Evolutionary conservation across 1,140 invertebrate species (phyloP), one percentile per base, ranked within the genome.

Genomic region (Caligus rogercresseyi): DNA sequence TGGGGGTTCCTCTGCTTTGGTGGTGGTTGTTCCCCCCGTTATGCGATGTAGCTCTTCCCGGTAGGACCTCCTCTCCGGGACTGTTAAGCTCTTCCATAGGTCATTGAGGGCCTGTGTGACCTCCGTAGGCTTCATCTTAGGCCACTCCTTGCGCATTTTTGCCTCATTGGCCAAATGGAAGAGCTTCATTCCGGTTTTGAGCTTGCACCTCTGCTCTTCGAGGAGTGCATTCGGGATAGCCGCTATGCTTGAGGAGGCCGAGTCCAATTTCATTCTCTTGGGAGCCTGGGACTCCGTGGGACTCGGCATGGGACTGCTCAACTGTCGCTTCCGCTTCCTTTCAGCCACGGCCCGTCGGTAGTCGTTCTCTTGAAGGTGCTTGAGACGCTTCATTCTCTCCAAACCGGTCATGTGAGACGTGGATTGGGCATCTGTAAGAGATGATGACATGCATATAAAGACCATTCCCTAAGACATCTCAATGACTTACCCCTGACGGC

Each of bases 401-500:
- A n/a, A n/a, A 43, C 31, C 31, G n/a, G 31, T 43, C n/a, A 43
- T 11, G n/a, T 43, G 31, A 43, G 7, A 43, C 7, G 31, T 43
- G 7, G 31, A 11, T 43, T 43, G 31, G n/a, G 31, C 31, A 43
- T 43, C 31, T 43, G n/a, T 43, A 43, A 43, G n/a, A 43, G n/a
- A 43, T n/a, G n/a, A 43, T 43, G n/a, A 43, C n/a, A 43, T 43
- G n/a, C n/a, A 43, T 43, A 43, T 43, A 11, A 43, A 43, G n/a
- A n/a, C n/a, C n/a, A n/a, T n/a, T n/a, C 31, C n/a, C 7, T 43
- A 43, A 43, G 31, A 43, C 7, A 11, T 11, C n/a, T 11, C 31
- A 43, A 60, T 14, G 15, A 25, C 24, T 56, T 56, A 56, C 26
- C 57, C 51, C 51, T 31, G 15, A 60, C 26, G 15, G 57, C 57